Evolutionary conservation across 1,140 invertebrate species (phyloP).

Genomic region (Drosophila pruinosa): DNA sequence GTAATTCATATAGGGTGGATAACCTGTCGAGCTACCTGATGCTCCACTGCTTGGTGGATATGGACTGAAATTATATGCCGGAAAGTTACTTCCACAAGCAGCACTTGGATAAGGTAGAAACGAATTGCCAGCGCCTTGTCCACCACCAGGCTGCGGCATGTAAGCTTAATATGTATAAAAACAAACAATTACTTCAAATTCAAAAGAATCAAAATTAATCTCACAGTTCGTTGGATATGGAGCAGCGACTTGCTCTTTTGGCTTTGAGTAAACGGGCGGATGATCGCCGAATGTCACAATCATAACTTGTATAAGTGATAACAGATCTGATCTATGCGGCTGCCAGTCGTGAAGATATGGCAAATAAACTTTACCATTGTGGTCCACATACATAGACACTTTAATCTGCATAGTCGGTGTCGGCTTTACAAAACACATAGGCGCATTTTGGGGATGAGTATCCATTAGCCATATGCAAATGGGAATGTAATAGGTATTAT

Average conservation of each 20-base stretch:
- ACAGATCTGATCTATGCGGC: constrained; percentile 91
- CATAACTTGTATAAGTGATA: constrained; percentile 95
- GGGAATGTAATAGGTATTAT: constrained; percentile 96
- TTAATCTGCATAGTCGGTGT: constrained; percentile 98
- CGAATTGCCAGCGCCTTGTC: constrained; percentile 36
- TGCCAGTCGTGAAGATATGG: constrained; percentile 99
- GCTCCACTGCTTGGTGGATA: constrained; percentile 50
- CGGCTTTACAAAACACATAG: constrained; percentile 98
- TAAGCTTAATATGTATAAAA: constrained; percentile 42
- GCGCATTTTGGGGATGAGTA: constrained; percentile 97
- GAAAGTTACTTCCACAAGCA: constrained; percentile 57
- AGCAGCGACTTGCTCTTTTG: constrained; percentile 82
- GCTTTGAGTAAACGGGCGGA: constrained; percentile 95
- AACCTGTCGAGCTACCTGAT: constrained; percentile 48
- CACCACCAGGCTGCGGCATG: constrained; percentile 61
- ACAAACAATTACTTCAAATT: too few species aligned
- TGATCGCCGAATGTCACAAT: constrained; percentile 96
- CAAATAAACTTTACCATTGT: constrained; percentile 97
- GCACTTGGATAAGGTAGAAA: constrained; percentile 72
- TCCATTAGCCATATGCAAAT: constrained; percentile 98
- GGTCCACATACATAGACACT: constrained; percentile 96
- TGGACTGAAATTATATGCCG: constrained; percentile 72
- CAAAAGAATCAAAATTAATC: neutral
- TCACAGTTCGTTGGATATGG: constrained; percentile 68
- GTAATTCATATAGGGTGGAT: constrained; percentile 83